Evolutionary conservation across 2,797 vertebrate genomes (phyloP), one percentile per base, ranked within the genome.

Genomic region (Champsocephalus gunnari): DNA sequence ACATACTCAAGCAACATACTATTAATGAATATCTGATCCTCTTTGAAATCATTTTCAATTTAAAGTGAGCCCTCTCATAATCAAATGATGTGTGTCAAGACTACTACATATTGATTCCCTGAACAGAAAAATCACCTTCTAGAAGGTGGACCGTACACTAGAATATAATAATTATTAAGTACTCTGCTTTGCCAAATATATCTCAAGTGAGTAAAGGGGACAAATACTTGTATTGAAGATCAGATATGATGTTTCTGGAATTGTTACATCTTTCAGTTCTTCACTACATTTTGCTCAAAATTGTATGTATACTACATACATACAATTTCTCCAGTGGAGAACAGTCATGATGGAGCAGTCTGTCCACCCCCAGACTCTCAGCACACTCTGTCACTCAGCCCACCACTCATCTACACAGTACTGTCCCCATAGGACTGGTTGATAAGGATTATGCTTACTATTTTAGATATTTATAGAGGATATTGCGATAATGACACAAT

Each of bases 321-420:
- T 28, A 28, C 28, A 28, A 24, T 24, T 24, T 24, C 24, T 24
- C 24, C 24, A 24, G 24, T 24, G 24, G 24, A 24, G 3, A 24
- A 24, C 24, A 24, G 24, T 24, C 24, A 24, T 24, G 24, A 24
- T 24, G 24, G 24, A 24, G 24, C 24, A 24, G 24, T 24, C 24
- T 24, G 24, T 24, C 24, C 24, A 24, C 24, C 24, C 24, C 24
- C 24, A 3, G 21, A 21, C 21, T 24, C 24, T 24, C 24, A 24
- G 24, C 24, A 24, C 24, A 24, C 24, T 24, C 24, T 24, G 75
- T 28, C 19, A 19, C 19, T 19, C 19, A 19, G 19, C 60, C 82
- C 75, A 12, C 63, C 44, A 2, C 72, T 87, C 83, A 75, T 84
- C 83, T 16, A 11, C 71, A 44, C 70, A 75, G 60, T 57, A 62